Base-by-base conservation (phyloP, 37 sponge, comb jelly and placozoan species). In the Halichondria panicea region DNA sequence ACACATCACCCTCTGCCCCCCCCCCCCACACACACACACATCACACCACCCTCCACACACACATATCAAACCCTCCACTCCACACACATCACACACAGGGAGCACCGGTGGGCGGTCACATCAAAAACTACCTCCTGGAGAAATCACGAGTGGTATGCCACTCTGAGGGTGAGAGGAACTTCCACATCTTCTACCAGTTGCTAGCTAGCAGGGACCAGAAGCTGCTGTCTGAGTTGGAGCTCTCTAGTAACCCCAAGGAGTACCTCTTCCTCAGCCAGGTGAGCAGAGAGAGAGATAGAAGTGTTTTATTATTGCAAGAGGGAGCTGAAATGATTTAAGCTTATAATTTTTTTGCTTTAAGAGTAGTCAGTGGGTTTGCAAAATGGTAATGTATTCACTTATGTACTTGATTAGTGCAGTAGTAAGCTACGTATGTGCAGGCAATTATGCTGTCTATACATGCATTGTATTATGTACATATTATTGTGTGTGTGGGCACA, bases 101-200 rank as follows among this genome's bases (percentile, higher is more conserved):
- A 4, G 68, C 83, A 28, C 93, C 93, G 4, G 81, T 88, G 7
- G 93, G 93, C 36, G 93, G 93, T 0, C 87, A 88, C 68, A 88
- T 92, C 56, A 80, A 84, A 28, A 92, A 87, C 56, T 91, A 91
- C 59, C 64, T 91, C 31, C 74, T 91, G 54, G 92, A 91, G 76
- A 91, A 91, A 58, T 91, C 92, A 21, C 78, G 92, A 8, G 92
- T 91, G 19, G 79, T 91, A 3, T 31, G 63, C 6, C 92, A 91
- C 60, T 31, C 82, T 18, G 2, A 66, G 40, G 92, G 92, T 40
- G 92, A 91, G 65, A 60, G 92, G 15, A 91, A 91, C 72, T 91
- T 91, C 38, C 92, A 91, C 88, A 82, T 91, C 52, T 91, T 91
- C 74, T 91, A 91, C 60, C 88, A 91, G 59, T 42, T 91, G 27